Base-by-base conservation (phyloP, 2,797 vertebrate species). In the Coregonus sp. region DNA sequence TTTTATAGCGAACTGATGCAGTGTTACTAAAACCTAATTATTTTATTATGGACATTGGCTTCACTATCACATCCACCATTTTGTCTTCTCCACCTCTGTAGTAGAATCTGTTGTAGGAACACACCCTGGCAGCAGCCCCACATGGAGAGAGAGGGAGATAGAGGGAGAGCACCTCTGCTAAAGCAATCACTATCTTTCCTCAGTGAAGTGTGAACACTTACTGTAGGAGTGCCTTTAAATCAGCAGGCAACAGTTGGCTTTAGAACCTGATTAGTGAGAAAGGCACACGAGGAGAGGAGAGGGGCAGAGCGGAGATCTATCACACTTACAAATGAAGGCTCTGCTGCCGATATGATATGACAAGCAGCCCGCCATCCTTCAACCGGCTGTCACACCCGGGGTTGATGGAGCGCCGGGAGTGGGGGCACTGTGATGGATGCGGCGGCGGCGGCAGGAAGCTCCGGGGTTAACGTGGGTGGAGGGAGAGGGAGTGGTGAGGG, bases 191-290 rank as follows among this genome's bases (percentile, higher is more conserved):
- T 78, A 51, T 78, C 78, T 77, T 35, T 56, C 68, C 52, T 67
- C 59, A 15, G 47, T 77, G 72, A 72, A 77, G 77, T 82, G 72
- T 82, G 81, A 86, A 74, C 79, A 80, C 83, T 88, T 75, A 69
- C 83, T 90, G 79, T n/a, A 1, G 56, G n/a, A 59, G 56, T n/a
- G 56, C 16, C 75, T 78, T 86, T 33, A 74, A 87, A 88, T 87
- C 83, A 86, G 84, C 67, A 79, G 29, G 79, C 59, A 85, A 81
- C 87, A 86, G 82, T 84, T 86, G 84, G 79, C 80, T 85, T 83
- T 76, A 77, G 81, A 90, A 80, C 78, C 68, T 16, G 71, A 70
- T 77, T 72, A 31, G 63, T 37, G 35, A 25, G 14, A 29, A 50
- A 9, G 73, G 11, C 47, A 59, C 50, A 75, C 16, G 50, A 33